Evolutionary conservation across 2,888 invertebrate species (phyloP), one percentile per base, ranked within the genome.

Genomic region (Melieria crassipennis): DNA sequence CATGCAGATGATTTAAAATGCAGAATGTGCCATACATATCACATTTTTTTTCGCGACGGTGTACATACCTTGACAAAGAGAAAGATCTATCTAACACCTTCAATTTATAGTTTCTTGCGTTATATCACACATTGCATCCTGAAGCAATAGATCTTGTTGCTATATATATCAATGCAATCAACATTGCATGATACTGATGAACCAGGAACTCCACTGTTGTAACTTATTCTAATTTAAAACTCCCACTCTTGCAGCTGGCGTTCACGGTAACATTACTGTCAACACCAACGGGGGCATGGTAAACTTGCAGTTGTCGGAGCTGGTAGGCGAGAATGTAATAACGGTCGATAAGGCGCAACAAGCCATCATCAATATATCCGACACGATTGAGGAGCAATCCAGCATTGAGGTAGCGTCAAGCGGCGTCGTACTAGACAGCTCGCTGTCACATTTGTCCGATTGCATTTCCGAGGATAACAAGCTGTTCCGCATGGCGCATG

Each of bases 191-290:
- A 30, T 30, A 3, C 30, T 30, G 30, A 2, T 30, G 3, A 30
- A 30, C 30, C 30, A 30, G 30, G 30, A 30, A 30, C 30, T 30
- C 30, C 30, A 30, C 30, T 16, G 16, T 16, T 16, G 16, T 0
- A 16, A 16, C 16, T 16, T 16, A 16, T 16, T 16, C 16, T 30
- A 30, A 30, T 30, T 30, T 3, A 30, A 30, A 30, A 30, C 30
- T 30, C 2, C 3, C 1, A 2, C 13, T 30, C 10, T 72, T 75
- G 4, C 58, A 86, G 86, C 81, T 79, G 86, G 86, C 3, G 83
- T 87, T 4, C 83, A 86, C 75, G 86, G 86, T 0, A 86, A 83
- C 66, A 75, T 87, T 1, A 80, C 80, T 45, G 79, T 86, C 7
- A 75, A 77, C 7, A 76, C 81, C 45, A 86, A 85, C 45, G 83